These are phyloP conservation scores for Nomada hirtipes DNA, from an alignment of 2,888 invertebrate genomes.

Conservation along the genomic window DNA sequence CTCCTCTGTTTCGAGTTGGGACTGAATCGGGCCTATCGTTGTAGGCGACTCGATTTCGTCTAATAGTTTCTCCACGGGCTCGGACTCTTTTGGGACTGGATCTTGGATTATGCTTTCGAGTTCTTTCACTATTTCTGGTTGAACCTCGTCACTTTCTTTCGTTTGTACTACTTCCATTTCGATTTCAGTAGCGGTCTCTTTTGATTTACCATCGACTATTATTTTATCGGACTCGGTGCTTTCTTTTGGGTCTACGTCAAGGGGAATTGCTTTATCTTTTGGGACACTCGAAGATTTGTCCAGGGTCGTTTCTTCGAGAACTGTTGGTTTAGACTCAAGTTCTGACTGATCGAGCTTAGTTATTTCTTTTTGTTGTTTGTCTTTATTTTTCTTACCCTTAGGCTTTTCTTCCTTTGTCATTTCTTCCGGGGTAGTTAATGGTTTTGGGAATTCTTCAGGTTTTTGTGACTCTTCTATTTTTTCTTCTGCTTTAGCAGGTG, in stretches of 20 bases:
- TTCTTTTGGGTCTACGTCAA: background rate
- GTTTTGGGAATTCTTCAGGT: background rate
- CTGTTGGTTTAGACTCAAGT: background rate
- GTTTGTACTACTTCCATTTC: background rate
- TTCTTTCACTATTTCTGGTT: conserved; percentile 16
- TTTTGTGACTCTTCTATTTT: background rate
- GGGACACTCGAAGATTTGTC: background rate
- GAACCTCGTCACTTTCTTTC: conserved; percentile 5
- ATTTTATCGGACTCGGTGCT: background rate
- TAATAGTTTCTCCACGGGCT: background rate
- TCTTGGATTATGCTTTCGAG: conserved; percentile 14
- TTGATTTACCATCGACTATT: background rate
- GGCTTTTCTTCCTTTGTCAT: conserved; percentile 5
- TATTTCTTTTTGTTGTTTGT: background rate
- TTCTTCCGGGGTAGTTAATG: background rate
- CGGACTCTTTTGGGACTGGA: background rate
- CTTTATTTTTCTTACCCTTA: background rate
- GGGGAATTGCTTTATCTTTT: background rate
- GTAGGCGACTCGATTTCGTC: conserved; percentile 31
- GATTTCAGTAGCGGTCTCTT: background rate
- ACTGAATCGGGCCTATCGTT: conserved; percentile 25
- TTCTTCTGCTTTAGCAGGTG: background rate
- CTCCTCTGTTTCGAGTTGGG: conserved; percentile 39
- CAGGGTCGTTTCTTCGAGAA: background rate
- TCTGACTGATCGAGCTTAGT: background rate